Conservation (phyloP, 2,113 vertebrate species). For the Xiphias gladius region DNA sequence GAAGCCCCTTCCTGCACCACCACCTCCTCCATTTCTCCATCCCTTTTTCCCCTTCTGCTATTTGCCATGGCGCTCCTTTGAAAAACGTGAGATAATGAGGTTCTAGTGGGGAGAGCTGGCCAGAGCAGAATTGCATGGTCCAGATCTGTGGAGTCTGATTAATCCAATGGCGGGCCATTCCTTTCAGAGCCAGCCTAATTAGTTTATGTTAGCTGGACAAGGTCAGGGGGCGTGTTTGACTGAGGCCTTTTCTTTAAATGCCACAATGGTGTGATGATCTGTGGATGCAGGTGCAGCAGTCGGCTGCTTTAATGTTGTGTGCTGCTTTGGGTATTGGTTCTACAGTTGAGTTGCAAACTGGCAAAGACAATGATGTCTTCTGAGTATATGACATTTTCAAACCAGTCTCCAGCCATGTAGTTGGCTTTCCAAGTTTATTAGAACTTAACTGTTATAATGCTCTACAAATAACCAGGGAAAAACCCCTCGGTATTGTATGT, state of each 20-base stretch:
- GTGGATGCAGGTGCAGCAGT: conserved; percentile 94
- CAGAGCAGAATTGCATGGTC: conserved; percentile 76
- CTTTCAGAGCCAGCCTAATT: conserved; percentile 89
- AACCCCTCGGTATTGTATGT: conserved; percentile 50
- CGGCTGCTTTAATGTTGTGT: conserved; percentile 89
- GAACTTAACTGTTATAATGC: conserved; percentile 55
- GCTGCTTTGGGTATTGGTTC: conserved; percentile 85
- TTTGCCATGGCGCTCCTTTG: conserved; percentile 71
- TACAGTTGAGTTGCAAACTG: conserved; percentile 80
- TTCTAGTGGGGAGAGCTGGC: conserved; percentile 76
- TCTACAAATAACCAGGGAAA: conserved; percentile 62
- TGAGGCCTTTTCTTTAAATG: conserved; percentile 89
- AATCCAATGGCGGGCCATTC: conserved; percentile 86
- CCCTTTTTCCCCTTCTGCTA: conserved; percentile 63
- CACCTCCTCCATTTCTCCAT: conserved; percentile 70
- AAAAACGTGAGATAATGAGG: conserved; percentile 87
- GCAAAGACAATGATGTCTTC: conserved; percentile 88
- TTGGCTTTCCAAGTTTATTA: conserved; percentile 63
- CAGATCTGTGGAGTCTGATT: conserved; percentile 83
- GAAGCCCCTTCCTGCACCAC: conserved; percentile 76
- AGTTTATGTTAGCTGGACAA: conserved; percentile 97
- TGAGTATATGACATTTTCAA: conserved; percentile 84
- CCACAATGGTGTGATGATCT: conserved; percentile 93
- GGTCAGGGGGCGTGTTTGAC: conserved; percentile 91
- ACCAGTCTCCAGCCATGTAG: conserved; percentile 31